Evolutionary conservation across 2,113 vertebrate species (phyloP).

Genomic region (Mesoclemmys tuberculata): DNA sequence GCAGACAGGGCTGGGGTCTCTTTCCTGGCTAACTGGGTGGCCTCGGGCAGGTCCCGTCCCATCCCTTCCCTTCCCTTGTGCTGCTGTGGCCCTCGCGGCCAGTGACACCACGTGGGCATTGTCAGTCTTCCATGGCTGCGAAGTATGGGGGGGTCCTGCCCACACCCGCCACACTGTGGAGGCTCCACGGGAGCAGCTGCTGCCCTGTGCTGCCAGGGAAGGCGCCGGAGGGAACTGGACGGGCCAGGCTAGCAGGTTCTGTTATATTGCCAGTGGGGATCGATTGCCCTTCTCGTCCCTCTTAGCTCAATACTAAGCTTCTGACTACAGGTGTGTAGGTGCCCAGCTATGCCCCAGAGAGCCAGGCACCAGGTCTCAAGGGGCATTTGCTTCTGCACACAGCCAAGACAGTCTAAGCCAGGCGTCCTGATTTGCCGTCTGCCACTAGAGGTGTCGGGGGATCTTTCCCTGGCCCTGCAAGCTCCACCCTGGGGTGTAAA

Average conservation of each 20-base stretch:
- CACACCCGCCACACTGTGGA: no score
- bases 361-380: no score
- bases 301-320: neutral
- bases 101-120: neutral
- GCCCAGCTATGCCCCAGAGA: neutral
- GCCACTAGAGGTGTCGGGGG: neutral
- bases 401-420: neutral
- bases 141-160: no score
- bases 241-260: neutral
- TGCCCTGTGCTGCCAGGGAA: rapidly evolving
- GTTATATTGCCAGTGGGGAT: neutral
- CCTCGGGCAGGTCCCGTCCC: no score
- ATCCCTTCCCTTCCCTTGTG: no score
- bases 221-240: neutral
- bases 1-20: neutral
- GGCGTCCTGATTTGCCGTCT: neutral
- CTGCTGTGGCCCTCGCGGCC: neutral
- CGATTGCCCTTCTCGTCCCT: neutral
- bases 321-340: no score
- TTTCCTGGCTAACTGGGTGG: neutral
- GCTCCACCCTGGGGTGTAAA: no score
- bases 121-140: no score
- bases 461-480: no score
- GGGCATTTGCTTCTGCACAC: no score
- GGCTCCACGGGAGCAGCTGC: neutral